Evolutionary conservation across 1,140 invertebrate species (phyloP).

Genomic region (Aplysia californica): DNA sequence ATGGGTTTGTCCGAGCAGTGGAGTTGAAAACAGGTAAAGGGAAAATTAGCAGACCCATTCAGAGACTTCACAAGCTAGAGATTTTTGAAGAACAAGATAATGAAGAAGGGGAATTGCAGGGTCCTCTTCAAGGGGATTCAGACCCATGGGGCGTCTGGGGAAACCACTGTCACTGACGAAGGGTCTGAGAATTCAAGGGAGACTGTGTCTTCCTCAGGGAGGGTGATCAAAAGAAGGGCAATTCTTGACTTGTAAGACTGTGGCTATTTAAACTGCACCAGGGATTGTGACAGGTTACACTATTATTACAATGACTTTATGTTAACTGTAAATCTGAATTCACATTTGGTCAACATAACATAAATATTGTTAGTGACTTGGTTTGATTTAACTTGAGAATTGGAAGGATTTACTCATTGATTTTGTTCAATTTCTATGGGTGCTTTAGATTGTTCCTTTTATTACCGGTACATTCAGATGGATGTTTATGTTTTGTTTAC

Average conservation of each 20-base stretch:
- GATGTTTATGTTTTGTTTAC: too few relatives aligned
- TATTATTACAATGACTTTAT: neutral
- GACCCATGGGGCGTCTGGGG: too few relatives aligned
- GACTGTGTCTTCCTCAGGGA: neutral
- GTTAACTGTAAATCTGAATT: neutral
- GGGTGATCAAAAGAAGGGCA: neutral
- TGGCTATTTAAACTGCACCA: neutral
- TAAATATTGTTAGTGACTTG: too few relatives aligned
- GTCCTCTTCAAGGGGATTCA: neutral
- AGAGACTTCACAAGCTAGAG: too few relatives aligned
- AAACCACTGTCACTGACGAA: neutral
- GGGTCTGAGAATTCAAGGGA: neutral
- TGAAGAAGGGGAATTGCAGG: neutral
- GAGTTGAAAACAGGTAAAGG: conserved; percentile 3
- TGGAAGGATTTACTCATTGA: too few relatives aligned
- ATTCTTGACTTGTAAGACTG: neutral
- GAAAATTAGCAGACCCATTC: too few relatives aligned
- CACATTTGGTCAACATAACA: too few relatives aligned
- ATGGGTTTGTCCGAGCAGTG: neutral
- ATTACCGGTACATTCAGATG: too few relatives aligned
- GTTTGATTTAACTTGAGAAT: too few relatives aligned
- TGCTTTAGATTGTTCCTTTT: too few relatives aligned
- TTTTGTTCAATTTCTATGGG: too few relatives aligned
- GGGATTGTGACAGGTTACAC: neutral
- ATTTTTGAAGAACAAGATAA: too few relatives aligned